Evolutionary conservation across 2,113 vertebrate species (phyloP).

Genomic region (Perca flavescens): DNA sequence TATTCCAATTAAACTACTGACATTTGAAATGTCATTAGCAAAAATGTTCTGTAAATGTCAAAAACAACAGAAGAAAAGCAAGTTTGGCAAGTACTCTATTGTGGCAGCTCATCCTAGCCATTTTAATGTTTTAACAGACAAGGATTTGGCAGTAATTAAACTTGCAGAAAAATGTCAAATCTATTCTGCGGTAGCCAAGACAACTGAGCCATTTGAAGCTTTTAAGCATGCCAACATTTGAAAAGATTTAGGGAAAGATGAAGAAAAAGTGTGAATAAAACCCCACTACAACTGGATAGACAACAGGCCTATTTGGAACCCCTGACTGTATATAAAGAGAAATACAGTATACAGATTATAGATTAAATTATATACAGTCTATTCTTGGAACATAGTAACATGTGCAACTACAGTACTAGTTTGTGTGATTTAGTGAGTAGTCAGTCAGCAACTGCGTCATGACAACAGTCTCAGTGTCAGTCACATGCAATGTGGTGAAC

Average conservation of each 20-base stretch:
- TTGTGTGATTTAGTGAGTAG: background rate
- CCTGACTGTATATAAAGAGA: too few relatives aligned
- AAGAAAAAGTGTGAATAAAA: background rate
- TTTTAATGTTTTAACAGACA: background rate
- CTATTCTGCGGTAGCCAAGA: background rate
- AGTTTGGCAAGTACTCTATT: background rate
- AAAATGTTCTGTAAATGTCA: slow-evolving; percentile 9
- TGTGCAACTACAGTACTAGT: background rate
- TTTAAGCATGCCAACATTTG: background rate
- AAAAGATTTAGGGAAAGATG: background rate
- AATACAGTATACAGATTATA: too few relatives aligned
- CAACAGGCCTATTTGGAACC: slow-evolving; percentile 4
- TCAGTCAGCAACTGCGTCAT: slow-evolving; percentile 3
- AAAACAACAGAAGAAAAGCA: background rate
- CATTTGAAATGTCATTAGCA: background rate
- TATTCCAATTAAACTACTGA: background rate
- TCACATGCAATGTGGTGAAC: slow-evolving; percentile 16
- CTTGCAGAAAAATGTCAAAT: background rate
- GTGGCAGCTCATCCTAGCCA: too few relatives aligned
- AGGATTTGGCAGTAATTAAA: background rate
- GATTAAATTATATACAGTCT: too few relatives aligned
- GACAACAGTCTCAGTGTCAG: slow-evolving; percentile 14
- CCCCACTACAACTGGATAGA: background rate
- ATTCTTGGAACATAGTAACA: background rate
- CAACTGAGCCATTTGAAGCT: background rate